phyloP scores from a whole-genome alignment of 2,888 invertebrate genomes.

The Noctua janthe region DNA sequence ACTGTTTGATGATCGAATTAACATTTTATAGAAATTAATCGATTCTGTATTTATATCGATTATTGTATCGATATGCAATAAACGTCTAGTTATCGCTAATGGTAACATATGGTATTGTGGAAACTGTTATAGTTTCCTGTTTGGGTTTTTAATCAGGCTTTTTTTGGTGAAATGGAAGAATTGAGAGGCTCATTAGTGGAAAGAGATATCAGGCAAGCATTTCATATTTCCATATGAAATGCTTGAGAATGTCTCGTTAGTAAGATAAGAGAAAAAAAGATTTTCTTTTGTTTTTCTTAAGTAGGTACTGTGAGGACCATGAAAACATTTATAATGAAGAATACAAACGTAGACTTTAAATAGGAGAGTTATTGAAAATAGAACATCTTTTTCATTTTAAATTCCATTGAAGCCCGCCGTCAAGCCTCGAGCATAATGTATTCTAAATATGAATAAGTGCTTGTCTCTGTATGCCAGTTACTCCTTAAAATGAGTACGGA shows the following conservation, averaged over 20 bases:
- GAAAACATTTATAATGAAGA: too few species aligned
- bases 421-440: background rate
- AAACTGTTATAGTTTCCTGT: slow-evolving; percentile 83
- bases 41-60: slow-evolving; percentile 85
- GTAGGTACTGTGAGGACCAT: too few species aligned
- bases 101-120: slow-evolving; percentile 85
- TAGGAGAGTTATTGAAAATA: background rate
- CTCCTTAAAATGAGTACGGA: background rate
- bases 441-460: background rate
- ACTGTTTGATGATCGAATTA: slow-evolving; percentile 88
- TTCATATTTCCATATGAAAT: background rate
- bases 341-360: background rate
- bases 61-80: slow-evolving; percentile 81
- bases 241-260: background rate
- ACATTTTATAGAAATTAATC: slow-evolving; percentile 89
- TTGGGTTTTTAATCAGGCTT: slow-evolving; percentile 79
- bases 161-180: slow-evolving; percentile 71
- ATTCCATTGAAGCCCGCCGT: background rate
- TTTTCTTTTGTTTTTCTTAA: slow-evolving; percentile 2
- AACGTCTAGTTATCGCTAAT: slow-evolving; percentile 88
- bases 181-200: slow-evolving; percentile 65
- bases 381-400: background rate
- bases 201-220: background rate
- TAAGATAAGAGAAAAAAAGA: too few species aligned
- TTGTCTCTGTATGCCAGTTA: background rate